A percentile compares a stretch with the other conserved stretches of the same genome.
Evolutionary conservation across 2,888 invertebrate genomes (phyloP).

Genomic region (Eupithecia subfuscata): DNA sequence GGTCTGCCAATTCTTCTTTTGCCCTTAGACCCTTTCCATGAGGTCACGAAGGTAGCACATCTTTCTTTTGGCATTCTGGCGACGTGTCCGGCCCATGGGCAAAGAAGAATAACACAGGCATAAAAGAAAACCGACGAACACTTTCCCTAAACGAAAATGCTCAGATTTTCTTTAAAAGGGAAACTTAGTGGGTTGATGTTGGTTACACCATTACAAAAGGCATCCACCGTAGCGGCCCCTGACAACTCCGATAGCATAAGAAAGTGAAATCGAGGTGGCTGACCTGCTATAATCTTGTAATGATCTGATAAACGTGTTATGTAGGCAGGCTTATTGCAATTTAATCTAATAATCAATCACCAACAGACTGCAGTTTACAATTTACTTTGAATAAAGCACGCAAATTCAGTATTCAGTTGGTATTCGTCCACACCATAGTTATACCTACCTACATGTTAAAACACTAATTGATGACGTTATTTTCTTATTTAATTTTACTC

Average conservation of each 20-base stretch:
- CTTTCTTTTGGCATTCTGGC: too few species aligned
- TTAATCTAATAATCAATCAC: neutral
- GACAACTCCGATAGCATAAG: constrained; percentile 68
- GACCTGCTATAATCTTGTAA: constrained; percentile 47
- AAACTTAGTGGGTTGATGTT: constrained; percentile 58
- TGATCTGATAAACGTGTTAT: constrained; percentile 30
- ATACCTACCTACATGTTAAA: too few species aligned
- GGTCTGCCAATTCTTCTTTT: too few species aligned
- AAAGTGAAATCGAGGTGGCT: constrained; percentile 69
- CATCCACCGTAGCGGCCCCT: constrained; percentile 62
- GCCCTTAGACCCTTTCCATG: too few species aligned
- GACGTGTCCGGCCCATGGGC: too few species aligned
- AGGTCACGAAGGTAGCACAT: too few species aligned
- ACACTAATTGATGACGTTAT: too few species aligned
- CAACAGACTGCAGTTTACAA: neutral
- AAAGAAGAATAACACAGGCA: neutral
- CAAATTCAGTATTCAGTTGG: too few species aligned
- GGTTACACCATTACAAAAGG: constrained; percentile 63
- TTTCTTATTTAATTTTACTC: too few species aligned
- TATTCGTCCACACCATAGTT: too few species aligned
- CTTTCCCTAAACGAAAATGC: constrained; percentile 23
- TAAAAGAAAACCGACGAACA: constrained; percentile 1
- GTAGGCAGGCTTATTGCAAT: neutral
- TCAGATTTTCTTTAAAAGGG: constrained; percentile 59
- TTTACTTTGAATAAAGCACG: neutral